Conservation (phyloP, 2,888 invertebrate genomes). For the Anagyrus pseudococci region DNA sequence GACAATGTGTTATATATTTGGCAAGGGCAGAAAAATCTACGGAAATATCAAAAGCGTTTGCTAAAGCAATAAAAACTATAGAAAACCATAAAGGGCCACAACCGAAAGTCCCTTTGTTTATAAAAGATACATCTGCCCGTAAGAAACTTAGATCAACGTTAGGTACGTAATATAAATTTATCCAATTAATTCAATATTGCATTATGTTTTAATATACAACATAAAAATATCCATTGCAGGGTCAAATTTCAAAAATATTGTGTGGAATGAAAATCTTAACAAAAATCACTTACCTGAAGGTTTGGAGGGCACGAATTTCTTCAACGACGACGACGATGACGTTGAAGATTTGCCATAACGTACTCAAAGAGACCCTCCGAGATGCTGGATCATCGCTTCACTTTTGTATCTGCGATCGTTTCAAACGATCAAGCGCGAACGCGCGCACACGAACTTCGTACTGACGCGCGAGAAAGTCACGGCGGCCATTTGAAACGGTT, state of each 20-base stretch:
- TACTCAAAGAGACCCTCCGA: too few species aligned
- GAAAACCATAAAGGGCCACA: slow-evolving; percentile 29
- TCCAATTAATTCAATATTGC: neutral
- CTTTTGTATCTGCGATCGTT: too few species aligned
- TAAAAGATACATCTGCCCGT: slow-evolving; percentile 37
- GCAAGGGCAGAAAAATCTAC: slow-evolving; percentile 78
- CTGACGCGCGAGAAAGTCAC: too few species aligned
- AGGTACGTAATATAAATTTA: slow-evolving; percentile 38
- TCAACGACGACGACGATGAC: slow-evolving; percentile 46
- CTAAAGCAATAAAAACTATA: slow-evolving; percentile 10
- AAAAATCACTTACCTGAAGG: slow-evolving; percentile 71
- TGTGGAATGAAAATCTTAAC: slow-evolving; percentile 64
- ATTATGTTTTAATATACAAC: neutral
- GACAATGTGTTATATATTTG: slow-evolving; percentile 79
- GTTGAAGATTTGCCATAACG: too few species aligned
- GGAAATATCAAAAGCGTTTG: slow-evolving; percentile 48
- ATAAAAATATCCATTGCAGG: slow-evolving; percentile 58
- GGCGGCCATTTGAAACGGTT: too few species aligned
- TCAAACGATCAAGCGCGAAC: too few species aligned
- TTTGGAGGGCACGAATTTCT: slow-evolving; percentile 68
- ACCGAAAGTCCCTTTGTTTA: slow-evolving; percentile 30
- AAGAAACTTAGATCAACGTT: slow-evolving; percentile 40
- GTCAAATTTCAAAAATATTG: slow-evolving; percentile 66
- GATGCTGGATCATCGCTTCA: too few species aligned
- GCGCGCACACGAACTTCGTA: too few species aligned